phyloP scores from a whole-genome alignment of 2,113 vertebrate species.

The Plotosus lineatus region DNA sequence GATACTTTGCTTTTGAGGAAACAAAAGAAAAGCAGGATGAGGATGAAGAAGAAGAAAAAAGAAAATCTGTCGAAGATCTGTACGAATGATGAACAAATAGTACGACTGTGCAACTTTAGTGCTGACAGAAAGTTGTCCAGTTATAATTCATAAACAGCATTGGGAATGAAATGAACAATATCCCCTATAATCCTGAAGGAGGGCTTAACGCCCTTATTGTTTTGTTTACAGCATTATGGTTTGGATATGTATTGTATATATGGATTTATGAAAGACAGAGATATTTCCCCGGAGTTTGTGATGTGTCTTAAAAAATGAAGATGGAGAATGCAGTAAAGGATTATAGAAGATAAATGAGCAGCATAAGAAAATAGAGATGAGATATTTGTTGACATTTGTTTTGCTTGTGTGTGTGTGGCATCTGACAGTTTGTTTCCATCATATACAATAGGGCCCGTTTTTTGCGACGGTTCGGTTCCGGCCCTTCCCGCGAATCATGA shows the following conservation, averaged over 20 bases:
- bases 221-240: slow-evolving; percentile 4
- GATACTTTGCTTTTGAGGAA: no score
- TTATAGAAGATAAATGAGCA: background rate
- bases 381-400: background rate
- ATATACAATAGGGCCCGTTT: no score
- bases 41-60: background rate
- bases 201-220: slow-evolving; percentile 4
- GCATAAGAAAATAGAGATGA: background rate
- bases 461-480: no score
- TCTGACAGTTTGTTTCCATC: background rate
- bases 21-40: no score
- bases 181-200: background rate
- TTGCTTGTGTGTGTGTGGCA: background rate
- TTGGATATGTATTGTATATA: background rate
- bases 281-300: background rate
- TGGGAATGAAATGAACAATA: slow-evolving; percentile 1
- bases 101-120: background rate
- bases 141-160: background rate
- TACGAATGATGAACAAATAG: background rate
- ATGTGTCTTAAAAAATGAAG: background rate
- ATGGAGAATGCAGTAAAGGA: background rate
- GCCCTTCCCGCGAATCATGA: no score
- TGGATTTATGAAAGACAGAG: background rate
- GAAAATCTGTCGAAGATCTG: background rate
- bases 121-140: background rate